Percentiles rank a stretch among this genome's conserved stretches.
These are phyloP conservation scores for Acromyrmex echinatior DNA, from an alignment of 1,140 invertebrate genomes.

Conservation along the genomic window DNA sequence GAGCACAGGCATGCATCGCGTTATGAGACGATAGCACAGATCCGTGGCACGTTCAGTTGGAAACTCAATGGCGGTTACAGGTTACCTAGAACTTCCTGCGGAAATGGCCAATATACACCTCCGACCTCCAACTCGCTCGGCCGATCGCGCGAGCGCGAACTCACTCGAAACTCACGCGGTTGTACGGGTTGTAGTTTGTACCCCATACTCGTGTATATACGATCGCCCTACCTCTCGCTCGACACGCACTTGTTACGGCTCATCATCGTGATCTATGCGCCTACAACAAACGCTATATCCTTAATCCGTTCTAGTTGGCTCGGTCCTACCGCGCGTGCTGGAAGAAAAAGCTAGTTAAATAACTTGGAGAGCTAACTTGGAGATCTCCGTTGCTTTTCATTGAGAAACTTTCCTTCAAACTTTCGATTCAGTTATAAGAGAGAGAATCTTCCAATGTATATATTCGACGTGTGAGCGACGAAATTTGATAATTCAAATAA, in stretches of 20 bases:
- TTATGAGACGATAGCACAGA: slow-evolving; percentile 80
- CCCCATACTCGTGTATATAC: slow-evolving; percentile 73
- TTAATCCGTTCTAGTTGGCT: slow-evolving; percentile 74
- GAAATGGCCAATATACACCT: slow-evolving; percentile 85
- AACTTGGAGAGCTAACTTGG: not conserved
- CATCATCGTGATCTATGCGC: slow-evolving; percentile 82
- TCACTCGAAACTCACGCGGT: slow-evolving; percentile 64
- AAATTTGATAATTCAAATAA: too few relatives aligned
- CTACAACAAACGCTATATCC: slow-evolving; percentile 81
- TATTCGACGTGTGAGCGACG: too few relatives aligned
- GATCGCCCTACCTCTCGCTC: slow-evolving; percentile 75
- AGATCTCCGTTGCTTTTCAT: not conserved
- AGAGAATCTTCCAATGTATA: too few relatives aligned
- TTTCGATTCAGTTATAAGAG: too few relatives aligned
- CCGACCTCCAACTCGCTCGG: slow-evolving; percentile 83
- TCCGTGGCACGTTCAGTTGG: slow-evolving; percentile 80
- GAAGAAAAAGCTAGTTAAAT: slow-evolving; percentile 45
- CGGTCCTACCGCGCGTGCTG: slow-evolving; percentile 73
- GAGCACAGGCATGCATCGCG: slow-evolving; percentile 24
- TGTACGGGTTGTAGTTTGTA: slow-evolving; percentile 59
- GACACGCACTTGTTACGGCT: slow-evolving; percentile 80
- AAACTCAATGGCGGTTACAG: slow-evolving; percentile 84
- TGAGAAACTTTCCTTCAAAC: not conserved
- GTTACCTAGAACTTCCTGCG: slow-evolving; percentile 85
- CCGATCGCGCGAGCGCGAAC: slow-evolving; percentile 60